Evolutionary conservation across 2,888 invertebrate species (phyloP), one percentile per base, ranked within the genome.

Genomic region (Melinopterus prodromus): DNA sequence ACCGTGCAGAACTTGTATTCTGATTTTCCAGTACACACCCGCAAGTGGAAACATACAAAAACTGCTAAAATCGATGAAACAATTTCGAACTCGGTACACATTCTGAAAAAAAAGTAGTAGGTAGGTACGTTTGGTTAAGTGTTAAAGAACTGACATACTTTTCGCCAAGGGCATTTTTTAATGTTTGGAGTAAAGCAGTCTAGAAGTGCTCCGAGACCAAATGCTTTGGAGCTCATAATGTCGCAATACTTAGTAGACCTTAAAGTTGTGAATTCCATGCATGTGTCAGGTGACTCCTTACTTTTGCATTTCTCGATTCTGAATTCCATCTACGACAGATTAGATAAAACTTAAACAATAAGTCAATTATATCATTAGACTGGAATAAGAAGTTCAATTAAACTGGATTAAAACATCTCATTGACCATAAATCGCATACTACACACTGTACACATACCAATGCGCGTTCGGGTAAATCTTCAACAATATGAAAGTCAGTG

Each of bases 201-300:
- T 74, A 35, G 74, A 6, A 35, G n/a, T 26, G 9, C 14, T 26
- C 35, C 36, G 37, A 74, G 35, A 74, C 74, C 74, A 35, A 26
- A 36, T 9, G 26, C 6, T 26, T 74, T 36, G 12, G 35, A 35
- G 0, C 35, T n/a, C 15, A 35, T 37, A 35, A 74, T 74, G 7
- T 74, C 74, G 36, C 37, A 74, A 35, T 35, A 37, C 37, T 74
- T 74, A 26, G 35, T 74, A 5, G 26, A 26, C 15, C 36, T 35
- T 12, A 74, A n/a, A n/a, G 35, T 15, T 26, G 35, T 36, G 7
- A 74, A 37, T 36, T 74, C 36, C 37, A 35, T 74, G 35, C 74
- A 74, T 36, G 36, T 74, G 37, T 74, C 74, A 6, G 74, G 74
- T 36, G 74, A 9, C 35, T 74, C 74, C 35, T 74, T 74, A 36